A percentile compares a stretch with the other conserved stretches of the same genome.
These are phyloP conservation scores for Drosophila suzukii DNA, from an alignment of 1,140 invertebrate genomes.

Conservation along the genomic window DNA sequence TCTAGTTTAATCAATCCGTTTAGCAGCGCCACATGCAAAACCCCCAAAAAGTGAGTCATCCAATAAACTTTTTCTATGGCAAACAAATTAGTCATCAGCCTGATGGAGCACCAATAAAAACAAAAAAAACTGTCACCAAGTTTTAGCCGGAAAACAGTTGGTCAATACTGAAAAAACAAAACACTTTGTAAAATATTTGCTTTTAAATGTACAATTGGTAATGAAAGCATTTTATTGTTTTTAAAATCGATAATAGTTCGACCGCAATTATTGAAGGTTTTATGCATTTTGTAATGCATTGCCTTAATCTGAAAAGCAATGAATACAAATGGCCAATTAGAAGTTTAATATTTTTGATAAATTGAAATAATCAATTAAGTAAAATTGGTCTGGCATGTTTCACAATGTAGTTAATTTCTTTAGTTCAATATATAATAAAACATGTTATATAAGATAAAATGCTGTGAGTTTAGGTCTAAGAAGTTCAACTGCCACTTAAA, in stretches of 20 bases:
- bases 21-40: slow-evolving; percentile 29
- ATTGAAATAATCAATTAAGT: too few relatives aligned
- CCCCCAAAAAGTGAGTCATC: slow-evolving; percentile 50
- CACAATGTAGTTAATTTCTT: too few relatives aligned
- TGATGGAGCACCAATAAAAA: slow-evolving; percentile 9
- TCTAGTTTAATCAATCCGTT: slow-evolving; percentile 53
- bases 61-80: slow-evolving; percentile 37
- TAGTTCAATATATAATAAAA: too few relatives aligned
- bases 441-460: too few relatives aligned
- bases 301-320: neutral
- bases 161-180: slow-evolving; percentile 9
- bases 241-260: neutral
- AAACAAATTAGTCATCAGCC: slow-evolving; percentile 71
- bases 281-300: slow-evolving; percentile 1
- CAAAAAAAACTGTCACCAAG: slow-evolving; percentile 25
- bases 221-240: slow-evolving; percentile 16
- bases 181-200: neutral
- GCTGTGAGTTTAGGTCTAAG: neutral
- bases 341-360: too few relatives aligned
- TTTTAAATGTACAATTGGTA: neutral
- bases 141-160: slow-evolving; percentile 24
- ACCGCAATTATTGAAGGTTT: neutral
- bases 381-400: neutral
- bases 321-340: neutral
- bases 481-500: neutral